phyloP scores from a whole-genome alignment of 1,140 invertebrate genomes.

The Luehdorfia chinensis region DNA sequence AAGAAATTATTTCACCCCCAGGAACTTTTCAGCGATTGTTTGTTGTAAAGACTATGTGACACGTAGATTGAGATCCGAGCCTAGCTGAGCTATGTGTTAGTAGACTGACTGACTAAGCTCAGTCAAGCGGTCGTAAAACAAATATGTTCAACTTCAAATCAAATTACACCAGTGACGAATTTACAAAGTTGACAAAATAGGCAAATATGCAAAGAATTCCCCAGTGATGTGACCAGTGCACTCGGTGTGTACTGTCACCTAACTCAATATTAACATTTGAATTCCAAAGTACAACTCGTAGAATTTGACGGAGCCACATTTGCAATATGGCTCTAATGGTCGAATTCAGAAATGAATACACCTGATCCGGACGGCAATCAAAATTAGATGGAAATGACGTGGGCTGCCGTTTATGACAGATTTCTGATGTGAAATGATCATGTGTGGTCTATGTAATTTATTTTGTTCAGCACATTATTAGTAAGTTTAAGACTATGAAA shows the following conservation, averaged over 20 bases:
- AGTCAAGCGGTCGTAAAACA: too few relatives aligned
- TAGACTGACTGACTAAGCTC: too few relatives aligned
- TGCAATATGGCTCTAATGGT: conserved; percentile 14
- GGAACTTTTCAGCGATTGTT: too few relatives aligned
- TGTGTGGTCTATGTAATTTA: not conserved
- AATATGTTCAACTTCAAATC: too few relatives aligned
- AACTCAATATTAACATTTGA: conserved; percentile 39
- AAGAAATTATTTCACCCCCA: too few relatives aligned
- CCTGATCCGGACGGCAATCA: conserved; percentile 7
- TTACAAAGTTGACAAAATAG: conserved; percentile 42
- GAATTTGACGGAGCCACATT: conserved; percentile 26
- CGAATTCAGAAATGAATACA: conserved; percentile 17
- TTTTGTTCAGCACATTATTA: too few relatives aligned
- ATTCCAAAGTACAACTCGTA: conserved; percentile 41
- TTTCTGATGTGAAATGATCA: conserved; percentile 10
- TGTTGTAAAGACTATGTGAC: too few relatives aligned
- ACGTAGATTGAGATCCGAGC: too few relatives aligned
- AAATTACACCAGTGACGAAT: too few relatives aligned
- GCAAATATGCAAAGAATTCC: conserved; percentile 52
- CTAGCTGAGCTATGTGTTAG: too few relatives aligned
- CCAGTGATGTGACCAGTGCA: conserved; percentile 26
- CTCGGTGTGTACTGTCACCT: conserved; percentile 29
- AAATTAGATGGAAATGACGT: conserved; percentile 15
- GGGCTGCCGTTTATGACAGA: conserved; percentile 1
- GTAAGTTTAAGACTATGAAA: too few relatives aligned